These are phyloP conservation scores for Mythimna pallens DNA, from an alignment of 2,888 invertebrate genomes.

Conservation along the genomic window DNA sequence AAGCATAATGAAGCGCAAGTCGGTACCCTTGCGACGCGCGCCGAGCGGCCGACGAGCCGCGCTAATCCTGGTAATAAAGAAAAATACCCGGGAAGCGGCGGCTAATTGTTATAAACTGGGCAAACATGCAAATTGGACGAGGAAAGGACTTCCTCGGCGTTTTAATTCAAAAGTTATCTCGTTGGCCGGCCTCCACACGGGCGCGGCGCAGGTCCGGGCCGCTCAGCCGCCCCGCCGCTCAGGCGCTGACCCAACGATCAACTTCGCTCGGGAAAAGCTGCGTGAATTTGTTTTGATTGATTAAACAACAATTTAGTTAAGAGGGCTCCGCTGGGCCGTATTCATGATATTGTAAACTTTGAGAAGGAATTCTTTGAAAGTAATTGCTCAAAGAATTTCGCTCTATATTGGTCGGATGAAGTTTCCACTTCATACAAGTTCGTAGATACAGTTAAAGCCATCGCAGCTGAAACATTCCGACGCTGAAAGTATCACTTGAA, in stretches of 20 bases:
- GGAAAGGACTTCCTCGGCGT: slow-evolving; percentile 79
- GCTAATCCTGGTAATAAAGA: slow-evolving; percentile 88
- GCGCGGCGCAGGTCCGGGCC: slow-evolving; percentile 8
- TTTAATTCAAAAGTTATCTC: slow-evolving; percentile 81
- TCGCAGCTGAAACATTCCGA: slow-evolving; percentile 13
- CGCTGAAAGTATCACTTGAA: slow-evolving; percentile 21
- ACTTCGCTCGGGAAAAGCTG: slow-evolving; percentile 32
- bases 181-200: slow-evolving; percentile 57
- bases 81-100: slow-evolving; percentile 84
- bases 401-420: slow-evolving; percentile 21
- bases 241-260: slow-evolving; percentile 17
- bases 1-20: slow-evolving; percentile 80
- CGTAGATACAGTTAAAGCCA: background rate
- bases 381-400: slow-evolving; percentile 24
- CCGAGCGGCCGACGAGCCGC: slow-evolving; percentile 52
- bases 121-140: slow-evolving; percentile 87
- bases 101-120: slow-evolving; percentile 89
- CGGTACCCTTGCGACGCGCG: slow-evolving; percentile 61
- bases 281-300: slow-evolving; percentile 61
- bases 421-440: slow-evolving; percentile 21
- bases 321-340: slow-evolving; percentile 20
- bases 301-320: slow-evolving; percentile 63
- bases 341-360: slow-evolving; percentile 45
- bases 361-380: slow-evolving; percentile 20
- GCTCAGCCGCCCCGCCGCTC: slow-evolving; percentile 5